Conservation (phyloP, 2,113 vertebrate genomes). For the Myotis davidii region DNA sequence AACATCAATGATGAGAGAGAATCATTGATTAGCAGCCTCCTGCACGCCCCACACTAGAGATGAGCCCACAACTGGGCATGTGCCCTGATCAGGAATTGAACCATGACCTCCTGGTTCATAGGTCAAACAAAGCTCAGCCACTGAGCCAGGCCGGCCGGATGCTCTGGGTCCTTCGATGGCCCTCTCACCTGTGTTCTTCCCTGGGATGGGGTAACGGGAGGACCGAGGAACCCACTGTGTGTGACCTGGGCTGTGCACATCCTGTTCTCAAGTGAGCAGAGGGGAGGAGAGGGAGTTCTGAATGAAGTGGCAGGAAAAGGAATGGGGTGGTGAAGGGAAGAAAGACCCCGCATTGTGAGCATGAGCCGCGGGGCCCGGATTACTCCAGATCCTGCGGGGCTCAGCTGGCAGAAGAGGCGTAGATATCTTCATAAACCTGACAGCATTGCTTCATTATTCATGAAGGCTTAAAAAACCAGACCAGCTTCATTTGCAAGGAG, state of each 20-base stretch:
- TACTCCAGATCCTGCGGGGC: not conserved
- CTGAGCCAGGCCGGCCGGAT: no score
- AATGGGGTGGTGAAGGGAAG: not conserved
- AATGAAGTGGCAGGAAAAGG: not conserved
- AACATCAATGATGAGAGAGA: no score
- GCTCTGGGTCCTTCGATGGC: not conserved
- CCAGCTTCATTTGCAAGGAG: slow-evolving; percentile 57
- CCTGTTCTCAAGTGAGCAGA: not conserved
- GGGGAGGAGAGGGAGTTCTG: not conserved
- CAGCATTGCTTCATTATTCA: slow-evolving; percentile 48
- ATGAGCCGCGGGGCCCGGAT: fast-evolving
- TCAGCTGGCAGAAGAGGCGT: not conserved
- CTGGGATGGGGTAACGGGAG: not conserved
- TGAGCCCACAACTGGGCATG: no score
- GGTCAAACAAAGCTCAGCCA: no score
- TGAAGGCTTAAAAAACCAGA: not conserved
- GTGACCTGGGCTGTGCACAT: not conserved
- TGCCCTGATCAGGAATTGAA: no score
- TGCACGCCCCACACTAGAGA: no score
- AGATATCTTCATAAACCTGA: slow-evolving; percentile 46
- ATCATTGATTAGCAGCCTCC: no score
- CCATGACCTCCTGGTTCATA: no score
- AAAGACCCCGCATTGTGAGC: not conserved
- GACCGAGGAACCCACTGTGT: not conserved
- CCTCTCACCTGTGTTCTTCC: not conserved